Conservation (phyloP, 2,888 invertebrate species). For the Pandemis corylana region DNA sequence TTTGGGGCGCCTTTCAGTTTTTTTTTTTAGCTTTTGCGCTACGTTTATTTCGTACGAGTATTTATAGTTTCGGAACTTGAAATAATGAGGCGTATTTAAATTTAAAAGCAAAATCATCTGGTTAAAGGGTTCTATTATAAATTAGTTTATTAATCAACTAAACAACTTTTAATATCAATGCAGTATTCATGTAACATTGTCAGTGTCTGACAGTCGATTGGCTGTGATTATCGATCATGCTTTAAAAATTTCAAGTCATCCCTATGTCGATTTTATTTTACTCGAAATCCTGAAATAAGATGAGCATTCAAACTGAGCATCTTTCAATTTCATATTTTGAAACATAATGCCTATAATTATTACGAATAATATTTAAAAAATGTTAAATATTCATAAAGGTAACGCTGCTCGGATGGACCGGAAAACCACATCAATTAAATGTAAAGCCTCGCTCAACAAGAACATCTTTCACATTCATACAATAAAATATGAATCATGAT, state of each 20-base stretch:
- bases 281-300: too few species aligned
- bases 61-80: constrained; percentile 2
- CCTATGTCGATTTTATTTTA: too few species aligned
- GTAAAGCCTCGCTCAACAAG: not conserved
- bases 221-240: too few species aligned
- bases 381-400: not conserved
- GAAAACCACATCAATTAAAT: not conserved
- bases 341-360: too few species aligned
- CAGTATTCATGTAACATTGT: too few species aligned
- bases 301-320: too few species aligned
- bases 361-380: not conserved
- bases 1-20: constrained; percentile 60
- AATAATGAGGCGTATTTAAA: not conserved
- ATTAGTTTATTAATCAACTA: not conserved
- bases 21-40: constrained; percentile 46
- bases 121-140: not conserved
- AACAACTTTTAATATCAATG: not conserved
- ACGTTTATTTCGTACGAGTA: constrained; percentile 20
- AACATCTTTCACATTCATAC: not conserved
- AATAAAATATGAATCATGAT: too few species aligned
- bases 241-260: too few species aligned
- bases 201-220: too few species aligned
- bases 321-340: too few species aligned
- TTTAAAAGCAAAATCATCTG: not conserved
- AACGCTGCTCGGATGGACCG: not conserved